Conservation (phyloP, 1,140 invertebrate species). For the Drosophila baimaii region DNA sequence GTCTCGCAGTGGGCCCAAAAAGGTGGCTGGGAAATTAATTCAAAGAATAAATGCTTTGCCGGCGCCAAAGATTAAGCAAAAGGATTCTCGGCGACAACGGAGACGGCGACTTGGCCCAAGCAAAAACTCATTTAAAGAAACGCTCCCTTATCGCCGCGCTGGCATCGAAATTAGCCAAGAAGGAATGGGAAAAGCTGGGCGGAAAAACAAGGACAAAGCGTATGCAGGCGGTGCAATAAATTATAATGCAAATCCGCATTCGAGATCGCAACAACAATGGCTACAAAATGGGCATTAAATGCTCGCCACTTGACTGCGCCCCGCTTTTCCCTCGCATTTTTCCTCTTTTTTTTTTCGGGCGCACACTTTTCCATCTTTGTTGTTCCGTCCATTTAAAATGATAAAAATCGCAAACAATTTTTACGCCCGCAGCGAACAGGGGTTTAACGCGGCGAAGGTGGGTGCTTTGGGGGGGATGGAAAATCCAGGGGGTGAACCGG, state of each 20-base stretch:
- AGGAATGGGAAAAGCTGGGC: constrained; percentile 2
- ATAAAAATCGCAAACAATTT: constrained; percentile 77
- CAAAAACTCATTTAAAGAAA: constrained; percentile 70
- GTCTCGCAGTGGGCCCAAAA: too few species aligned
- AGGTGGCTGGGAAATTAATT: constrained; percentile 60
- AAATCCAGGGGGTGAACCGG: not conserved
- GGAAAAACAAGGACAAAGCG: constrained; percentile 32
- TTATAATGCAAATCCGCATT: constrained; percentile 75
- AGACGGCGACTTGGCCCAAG: not conserved
- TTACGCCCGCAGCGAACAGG: constrained; percentile 26
- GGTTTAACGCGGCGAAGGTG: too few species aligned
- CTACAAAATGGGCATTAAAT: constrained; percentile 64
- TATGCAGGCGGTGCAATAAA: constrained; percentile 74
- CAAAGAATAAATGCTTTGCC: constrained; percentile 51
- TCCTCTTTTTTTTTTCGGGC: not conserved
- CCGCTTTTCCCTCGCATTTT: constrained; percentile 7
- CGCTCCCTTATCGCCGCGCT: constrained; percentile 43
- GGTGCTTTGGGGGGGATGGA: too few species aligned
- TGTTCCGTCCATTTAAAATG: constrained; percentile 72
- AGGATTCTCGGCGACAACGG: too few species aligned
- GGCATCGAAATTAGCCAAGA: constrained; percentile 73
- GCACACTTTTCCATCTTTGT: constrained; percentile 22
- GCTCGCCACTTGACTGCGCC: constrained; percentile 57
- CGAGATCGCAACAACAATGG: constrained; percentile 65
- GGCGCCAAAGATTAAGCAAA: constrained; percentile 57